These are phyloP conservation scores for Cuculus canorus DNA, from an alignment of 2,797 vertebrate species.

Conservation along the genomic window DNA sequence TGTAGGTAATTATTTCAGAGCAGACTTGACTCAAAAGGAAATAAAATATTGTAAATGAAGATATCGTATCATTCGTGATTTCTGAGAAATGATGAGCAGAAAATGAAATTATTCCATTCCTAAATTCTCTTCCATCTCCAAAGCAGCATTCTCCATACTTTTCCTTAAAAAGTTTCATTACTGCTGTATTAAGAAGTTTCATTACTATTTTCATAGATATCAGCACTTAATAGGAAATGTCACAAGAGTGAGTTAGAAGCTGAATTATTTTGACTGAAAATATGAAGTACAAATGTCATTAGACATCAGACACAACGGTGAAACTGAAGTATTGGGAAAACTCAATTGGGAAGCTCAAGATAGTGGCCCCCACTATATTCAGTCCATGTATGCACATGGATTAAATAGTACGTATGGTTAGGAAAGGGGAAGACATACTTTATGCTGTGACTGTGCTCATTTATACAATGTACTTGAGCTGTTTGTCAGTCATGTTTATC, in stretches of 20 bases:
- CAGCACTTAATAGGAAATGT: background rate
- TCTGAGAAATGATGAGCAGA: background rate
- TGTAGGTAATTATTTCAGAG: background rate
- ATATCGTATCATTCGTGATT: background rate
- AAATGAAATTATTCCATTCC: background rate
- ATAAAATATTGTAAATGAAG: background rate
- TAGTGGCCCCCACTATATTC: background rate
- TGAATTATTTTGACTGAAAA: background rate
- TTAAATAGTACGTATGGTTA: background rate
- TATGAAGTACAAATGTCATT: background rate
- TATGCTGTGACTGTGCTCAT: background rate
- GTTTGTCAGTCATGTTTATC: background rate
- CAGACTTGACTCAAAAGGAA: background rate
- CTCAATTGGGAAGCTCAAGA: background rate
- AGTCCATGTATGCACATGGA: accelerated
- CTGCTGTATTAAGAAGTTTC: background rate
- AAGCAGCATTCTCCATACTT: background rate
- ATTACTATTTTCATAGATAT: background rate
- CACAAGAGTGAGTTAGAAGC: background rate
- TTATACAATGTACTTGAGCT: background rate
- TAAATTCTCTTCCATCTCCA: background rate
- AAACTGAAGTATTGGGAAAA: background rate
- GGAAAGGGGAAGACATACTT: background rate
- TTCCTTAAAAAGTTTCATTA: background rate
- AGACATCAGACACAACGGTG: background rate